Conservation (phyloP, 2,888 invertebrate genomes). For the Neoitamus cyanurus region DNA sequence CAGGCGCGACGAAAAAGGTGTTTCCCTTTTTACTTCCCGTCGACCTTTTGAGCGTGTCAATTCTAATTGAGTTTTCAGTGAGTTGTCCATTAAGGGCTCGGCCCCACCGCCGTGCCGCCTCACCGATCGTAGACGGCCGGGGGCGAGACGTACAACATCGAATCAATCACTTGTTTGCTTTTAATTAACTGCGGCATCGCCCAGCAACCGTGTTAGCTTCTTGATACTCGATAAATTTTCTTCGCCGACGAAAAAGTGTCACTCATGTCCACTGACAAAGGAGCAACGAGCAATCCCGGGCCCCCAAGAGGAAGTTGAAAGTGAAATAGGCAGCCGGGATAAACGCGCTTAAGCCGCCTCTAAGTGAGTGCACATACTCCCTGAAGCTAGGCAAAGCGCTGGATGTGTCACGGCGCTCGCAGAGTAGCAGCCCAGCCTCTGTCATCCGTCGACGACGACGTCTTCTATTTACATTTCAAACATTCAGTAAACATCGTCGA, state of each 20-base stretch:
- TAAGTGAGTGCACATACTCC: neutral
- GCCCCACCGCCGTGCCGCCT: too few relatives aligned
- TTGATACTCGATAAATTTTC: conserved; percentile 28
- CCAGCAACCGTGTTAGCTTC: neutral
- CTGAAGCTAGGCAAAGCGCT: neutral
- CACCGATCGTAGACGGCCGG: too few relatives aligned
- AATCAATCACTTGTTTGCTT: conserved; percentile 36
- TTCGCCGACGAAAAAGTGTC: neutral
- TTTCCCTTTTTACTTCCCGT: conserved; percentile 15
- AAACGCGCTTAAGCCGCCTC: conserved; percentile 6
- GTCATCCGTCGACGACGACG: neutral
- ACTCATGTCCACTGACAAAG: conserved; percentile 15
- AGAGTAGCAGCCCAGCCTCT: neutral
- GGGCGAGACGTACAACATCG: neutral
- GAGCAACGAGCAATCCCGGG: neutral
- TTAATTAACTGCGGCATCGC: conserved; percentile 29
- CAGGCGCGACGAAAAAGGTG: neutral
- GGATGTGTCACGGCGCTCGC: neutral
- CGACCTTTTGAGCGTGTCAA: conserved; percentile 9
- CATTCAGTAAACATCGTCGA: conserved; percentile 26
- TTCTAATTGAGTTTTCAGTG: conserved; percentile 38
- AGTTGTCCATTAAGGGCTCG: neutral
- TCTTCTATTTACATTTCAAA: conserved; percentile 36
- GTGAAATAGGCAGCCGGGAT: conserved; percentile 21
- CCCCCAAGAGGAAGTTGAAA: neutral